Conservation (phyloP, 2,113 vertebrate species). For the Oxyruncus cristatus region DNA sequence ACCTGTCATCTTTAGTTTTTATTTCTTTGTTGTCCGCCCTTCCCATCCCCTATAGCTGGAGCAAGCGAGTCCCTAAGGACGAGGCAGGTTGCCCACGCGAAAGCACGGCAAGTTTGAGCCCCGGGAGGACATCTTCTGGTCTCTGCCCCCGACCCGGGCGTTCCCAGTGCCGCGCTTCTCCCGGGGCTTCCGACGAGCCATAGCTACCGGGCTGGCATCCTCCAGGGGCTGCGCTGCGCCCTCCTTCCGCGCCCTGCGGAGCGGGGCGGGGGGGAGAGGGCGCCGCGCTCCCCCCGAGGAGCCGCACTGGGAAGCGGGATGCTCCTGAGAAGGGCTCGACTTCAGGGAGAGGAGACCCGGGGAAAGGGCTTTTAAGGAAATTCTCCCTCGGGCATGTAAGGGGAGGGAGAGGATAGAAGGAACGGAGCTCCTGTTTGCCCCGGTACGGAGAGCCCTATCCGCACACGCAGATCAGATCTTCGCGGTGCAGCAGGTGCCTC, state of each 20-base stretch:
- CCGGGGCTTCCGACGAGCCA: neutral
- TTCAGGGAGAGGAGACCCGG: neutral
- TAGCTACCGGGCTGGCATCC: neutral
- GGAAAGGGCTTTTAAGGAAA: neutral
- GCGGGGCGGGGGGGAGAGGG: neutral
- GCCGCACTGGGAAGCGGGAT: neutral
- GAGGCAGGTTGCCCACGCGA: neutral
- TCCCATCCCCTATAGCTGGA: neutral
- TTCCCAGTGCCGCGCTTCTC: neutral
- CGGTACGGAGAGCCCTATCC: neutral
- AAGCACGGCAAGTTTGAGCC: neutral
- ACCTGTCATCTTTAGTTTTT: neutral
- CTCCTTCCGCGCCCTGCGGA: neutral
- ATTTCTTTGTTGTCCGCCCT: neutral
- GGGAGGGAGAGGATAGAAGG: too few species aligned
- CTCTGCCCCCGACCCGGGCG: neutral
- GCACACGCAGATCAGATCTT: neutral
- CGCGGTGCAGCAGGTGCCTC: slow-evolving; percentile 22
- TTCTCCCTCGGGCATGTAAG: neutral
- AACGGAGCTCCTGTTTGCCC: neutral
- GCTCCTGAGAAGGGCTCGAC: neutral
- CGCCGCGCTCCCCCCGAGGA: neutral
- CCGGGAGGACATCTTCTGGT: neutral
- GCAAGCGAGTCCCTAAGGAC: neutral
- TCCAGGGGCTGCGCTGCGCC: neutral